These are phyloP conservation scores for Halocynthia roretzi DNA, from an alignment of 23 tunicate species.

Conservation along the genomic window DNA sequence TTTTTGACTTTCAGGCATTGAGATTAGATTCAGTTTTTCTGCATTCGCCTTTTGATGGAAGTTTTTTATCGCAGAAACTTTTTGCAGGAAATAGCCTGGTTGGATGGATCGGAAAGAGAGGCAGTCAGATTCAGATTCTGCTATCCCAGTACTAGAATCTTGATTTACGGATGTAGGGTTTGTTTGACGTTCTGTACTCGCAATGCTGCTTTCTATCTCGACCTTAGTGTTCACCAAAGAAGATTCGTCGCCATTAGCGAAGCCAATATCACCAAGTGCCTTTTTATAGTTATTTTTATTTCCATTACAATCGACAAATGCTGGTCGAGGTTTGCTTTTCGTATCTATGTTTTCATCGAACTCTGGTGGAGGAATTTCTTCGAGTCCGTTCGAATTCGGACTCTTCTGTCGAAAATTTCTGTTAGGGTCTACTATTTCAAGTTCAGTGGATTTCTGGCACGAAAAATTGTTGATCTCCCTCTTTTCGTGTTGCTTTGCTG, in stretches of 20 bases:
- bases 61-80: conserved; percentile 6
- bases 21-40: background rate
- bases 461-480: background rate
- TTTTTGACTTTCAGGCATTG: background rate
- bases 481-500: conserved; percentile 1
- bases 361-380: too few species aligned
- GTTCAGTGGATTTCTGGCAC: background rate
- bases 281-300: background rate
- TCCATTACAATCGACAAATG: conserved; percentile 3
- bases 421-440: background rate
- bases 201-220: too few species aligned
- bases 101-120: conserved; percentile 4
- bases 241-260: too few species aligned
- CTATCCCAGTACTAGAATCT: too few species aligned
- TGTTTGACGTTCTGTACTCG: too few species aligned
- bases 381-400: background rate
- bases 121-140: background rate
- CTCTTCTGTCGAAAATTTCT: background rate
- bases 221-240: too few species aligned
- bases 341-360: too few species aligned
- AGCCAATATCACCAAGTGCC: too few species aligned
- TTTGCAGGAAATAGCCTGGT: conserved; percentile 3
- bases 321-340: too few species aligned
- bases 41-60: background rate
- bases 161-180: too few species aligned